Evolutionary conservation across 2,797 vertebrate species (phyloP).

Genomic region (Xyrichtys novacula): DNA sequence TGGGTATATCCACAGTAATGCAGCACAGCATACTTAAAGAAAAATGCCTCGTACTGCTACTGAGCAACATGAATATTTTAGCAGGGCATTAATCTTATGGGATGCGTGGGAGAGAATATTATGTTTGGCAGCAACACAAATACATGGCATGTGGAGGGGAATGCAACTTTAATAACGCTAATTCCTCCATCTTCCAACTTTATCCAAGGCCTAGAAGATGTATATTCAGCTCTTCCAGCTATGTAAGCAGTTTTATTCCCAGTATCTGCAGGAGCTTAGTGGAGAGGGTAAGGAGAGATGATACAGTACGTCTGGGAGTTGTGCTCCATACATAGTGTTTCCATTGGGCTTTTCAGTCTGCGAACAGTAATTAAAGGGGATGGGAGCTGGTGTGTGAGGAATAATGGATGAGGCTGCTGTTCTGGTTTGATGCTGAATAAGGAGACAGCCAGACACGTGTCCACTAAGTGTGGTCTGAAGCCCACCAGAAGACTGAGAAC

Average conservation of each 20-base stretch:
- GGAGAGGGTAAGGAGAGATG: conserved; percentile 1
- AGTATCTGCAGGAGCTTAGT: conserved; percentile 23
- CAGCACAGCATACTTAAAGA: conserved; percentile 42
- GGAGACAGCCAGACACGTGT: conserved; percentile 28
- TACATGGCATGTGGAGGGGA: conserved; percentile 28
- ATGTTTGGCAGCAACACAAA: conserved; percentile 61
- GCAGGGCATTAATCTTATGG: conserved; percentile 51
- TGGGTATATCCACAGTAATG: conserved; percentile 1
- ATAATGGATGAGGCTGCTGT: conserved; percentile 55
- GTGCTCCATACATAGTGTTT: conserved; percentile 27
- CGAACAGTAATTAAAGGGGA: conserved; percentile 43
- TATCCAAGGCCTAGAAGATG: conserved; percentile 22
- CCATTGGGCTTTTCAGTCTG: conserved; percentile 37
- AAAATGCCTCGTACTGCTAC: conserved; percentile 41
- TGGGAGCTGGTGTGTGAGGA: conserved; percentile 30
- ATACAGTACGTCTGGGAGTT: conserved; percentile 46
- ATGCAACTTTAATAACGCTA: conserved; percentile 61
- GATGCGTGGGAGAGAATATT: conserved; percentile 53
- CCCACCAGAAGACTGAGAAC: neutral
- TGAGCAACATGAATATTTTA: conserved; percentile 67
- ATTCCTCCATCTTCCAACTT: conserved; percentile 50
- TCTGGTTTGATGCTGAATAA: conserved; percentile 29
- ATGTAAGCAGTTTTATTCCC: conserved; percentile 53
- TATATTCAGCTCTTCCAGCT: conserved; percentile 32
- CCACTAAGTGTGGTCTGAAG: neutral